Percentiles rank a stretch among this genome's conserved stretches.
Conservation (phyloP, 1,140 invertebrate genomes). For the Scaptomyza graminum region DNA sequence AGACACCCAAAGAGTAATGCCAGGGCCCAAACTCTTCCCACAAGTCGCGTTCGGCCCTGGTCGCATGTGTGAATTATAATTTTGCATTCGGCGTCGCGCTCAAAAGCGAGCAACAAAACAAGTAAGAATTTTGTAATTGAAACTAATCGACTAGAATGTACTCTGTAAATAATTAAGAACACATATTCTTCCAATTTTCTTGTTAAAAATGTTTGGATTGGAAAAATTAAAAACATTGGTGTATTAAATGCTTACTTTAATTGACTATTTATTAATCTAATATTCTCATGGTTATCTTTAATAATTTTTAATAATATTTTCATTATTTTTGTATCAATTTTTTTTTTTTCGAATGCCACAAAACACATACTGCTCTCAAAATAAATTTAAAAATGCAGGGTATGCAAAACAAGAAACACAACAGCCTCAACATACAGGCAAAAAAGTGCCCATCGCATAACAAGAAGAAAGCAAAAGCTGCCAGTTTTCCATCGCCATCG, state of each 20-base stretch:
- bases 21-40: slow-evolving; percentile 2
- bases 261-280: too few species aligned
- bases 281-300: too few species aligned
- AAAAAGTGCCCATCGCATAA: slow-evolving; percentile 50
- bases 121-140: slow-evolving; percentile 27
- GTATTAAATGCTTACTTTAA: too few species aligned
- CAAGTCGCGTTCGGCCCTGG: slow-evolving; percentile 36
- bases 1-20: slow-evolving; percentile 16
- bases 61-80: slow-evolving; percentile 82
- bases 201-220: too few species aligned
- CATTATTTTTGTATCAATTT: not conserved
- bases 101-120: slow-evolving; percentile 70
- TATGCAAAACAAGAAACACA: slow-evolving; percentile 36
- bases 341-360: too few species aligned
- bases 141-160: slow-evolving; percentile 10
- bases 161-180: not conserved
- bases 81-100: slow-evolving; percentile 70
- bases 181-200: too few species aligned
- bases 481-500: slow-evolving; percentile 53
- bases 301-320: not conserved
- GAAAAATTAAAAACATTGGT: too few species aligned
- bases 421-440: slow-evolving; percentile 11
- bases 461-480: slow-evolving; percentile 69
- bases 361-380: not conserved
- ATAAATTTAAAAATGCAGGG: not conserved